Conservation (phyloP, 2,797 vertebrate species). For the Urocyon cinereoargenteus region DNA sequence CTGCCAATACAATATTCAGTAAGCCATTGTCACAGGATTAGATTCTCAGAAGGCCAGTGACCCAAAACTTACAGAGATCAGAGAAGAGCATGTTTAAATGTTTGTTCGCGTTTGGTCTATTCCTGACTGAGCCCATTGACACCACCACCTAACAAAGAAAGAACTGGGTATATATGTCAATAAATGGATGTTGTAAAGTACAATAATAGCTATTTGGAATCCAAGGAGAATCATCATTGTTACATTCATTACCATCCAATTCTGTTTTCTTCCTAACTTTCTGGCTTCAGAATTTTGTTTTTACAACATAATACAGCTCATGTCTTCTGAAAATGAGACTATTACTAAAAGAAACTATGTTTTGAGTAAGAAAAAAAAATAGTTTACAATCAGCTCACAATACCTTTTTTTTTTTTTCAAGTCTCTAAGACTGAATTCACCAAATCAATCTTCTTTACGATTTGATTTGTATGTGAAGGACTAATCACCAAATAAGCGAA, state of each 20-base stretch:
- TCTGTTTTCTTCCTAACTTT: background rate
- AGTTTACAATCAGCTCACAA: background rate
- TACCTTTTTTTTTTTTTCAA: conserved; percentile 10
- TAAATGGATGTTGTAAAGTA: background rate
- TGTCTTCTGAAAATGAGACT: background rate
- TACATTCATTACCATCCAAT: background rate
- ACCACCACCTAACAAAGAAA: background rate
- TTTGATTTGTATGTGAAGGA: background rate
- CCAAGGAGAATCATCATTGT: background rate
- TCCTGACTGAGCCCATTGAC: background rate
- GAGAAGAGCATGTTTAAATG: background rate
- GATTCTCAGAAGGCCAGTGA: background rate
- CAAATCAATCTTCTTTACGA: background rate
- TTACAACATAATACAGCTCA: background rate
- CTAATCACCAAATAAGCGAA: background rate
- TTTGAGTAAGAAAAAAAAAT: conserved; percentile 4
- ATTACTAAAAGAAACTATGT: background rate
- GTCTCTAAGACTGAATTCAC: background rate
- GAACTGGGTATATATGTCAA: background rate
- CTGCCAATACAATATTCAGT: background rate
- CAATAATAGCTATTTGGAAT: background rate
- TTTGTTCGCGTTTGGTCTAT: background rate
- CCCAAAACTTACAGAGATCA: background rate
- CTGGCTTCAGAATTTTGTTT: background rate
- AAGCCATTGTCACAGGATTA: background rate